Percentiles rank a stretch among this genome's conserved stretches.
These are phyloP conservation scores for Falcunculus frontatus DNA, from an alignment of 2,113 vertebrate genomes.

Conservation along the genomic window DNA sequence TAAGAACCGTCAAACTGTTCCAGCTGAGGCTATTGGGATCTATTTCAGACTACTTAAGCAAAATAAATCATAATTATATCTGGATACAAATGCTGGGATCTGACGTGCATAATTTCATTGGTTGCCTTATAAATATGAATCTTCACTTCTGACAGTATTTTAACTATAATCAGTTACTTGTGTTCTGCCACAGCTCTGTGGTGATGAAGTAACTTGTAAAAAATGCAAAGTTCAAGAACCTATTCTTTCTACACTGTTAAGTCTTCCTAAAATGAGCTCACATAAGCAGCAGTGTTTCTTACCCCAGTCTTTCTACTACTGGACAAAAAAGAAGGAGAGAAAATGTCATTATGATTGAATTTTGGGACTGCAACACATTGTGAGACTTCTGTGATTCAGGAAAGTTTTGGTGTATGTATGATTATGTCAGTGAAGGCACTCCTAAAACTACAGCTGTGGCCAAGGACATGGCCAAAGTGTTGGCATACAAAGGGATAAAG, in stretches of 20 bases:
- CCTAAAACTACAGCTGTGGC: neutral
- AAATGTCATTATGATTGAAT: neutral
- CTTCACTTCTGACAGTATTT: neutral
- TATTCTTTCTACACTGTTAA: neutral
- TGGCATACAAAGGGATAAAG: neutral
- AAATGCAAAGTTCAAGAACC: neutral
- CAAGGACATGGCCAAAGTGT: neutral
- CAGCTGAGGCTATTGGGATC: neutral
- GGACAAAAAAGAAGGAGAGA: neutral
- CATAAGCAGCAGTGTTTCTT: neutral
- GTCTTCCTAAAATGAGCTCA: neutral
- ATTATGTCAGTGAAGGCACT: neutral
- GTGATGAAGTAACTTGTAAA: neutral
- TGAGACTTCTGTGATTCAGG: neutral
- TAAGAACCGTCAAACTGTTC: neutral
- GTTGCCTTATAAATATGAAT: neutral
- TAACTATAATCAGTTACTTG: neutral
- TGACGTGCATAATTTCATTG: neutral
- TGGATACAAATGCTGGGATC: neutral
- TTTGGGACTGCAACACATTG: neutral
- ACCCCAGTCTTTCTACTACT: neutral
- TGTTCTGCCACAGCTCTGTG: neutral
- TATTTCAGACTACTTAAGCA: neutral
- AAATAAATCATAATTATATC: neutral
- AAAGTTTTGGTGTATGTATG: neutral